These are phyloP conservation scores for Daptonema setosum DNA, from an alignment of 2,888 invertebrate species.

Conservation along the genomic window DNA sequence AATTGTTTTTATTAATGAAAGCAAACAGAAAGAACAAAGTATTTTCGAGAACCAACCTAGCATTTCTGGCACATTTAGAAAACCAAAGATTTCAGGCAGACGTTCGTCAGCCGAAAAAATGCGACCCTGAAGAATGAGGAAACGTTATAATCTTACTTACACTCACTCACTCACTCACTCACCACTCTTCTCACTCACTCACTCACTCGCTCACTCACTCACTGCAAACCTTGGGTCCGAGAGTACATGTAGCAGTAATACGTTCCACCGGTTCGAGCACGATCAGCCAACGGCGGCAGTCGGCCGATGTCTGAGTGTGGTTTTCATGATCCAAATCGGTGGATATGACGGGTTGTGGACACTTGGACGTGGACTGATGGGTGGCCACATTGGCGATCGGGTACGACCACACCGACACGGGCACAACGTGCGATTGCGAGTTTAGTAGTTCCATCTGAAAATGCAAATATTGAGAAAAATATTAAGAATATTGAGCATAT, in stretches of 20 bases:
- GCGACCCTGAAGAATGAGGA: conserved; percentile 22
- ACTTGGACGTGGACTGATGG: too few relatives aligned
- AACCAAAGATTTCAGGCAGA: conserved; percentile 27
- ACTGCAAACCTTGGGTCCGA: conserved; percentile 20
- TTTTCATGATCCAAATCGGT: not conserved
- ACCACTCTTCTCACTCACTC: not conserved
- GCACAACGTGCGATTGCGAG: conserved; percentile 38
- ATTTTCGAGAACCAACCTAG: conserved; percentile 21
- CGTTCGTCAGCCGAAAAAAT: conserved; percentile 26
- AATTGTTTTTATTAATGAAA: too few relatives aligned
- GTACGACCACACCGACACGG: conserved; percentile 45
- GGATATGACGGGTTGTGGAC: too few relatives aligned
- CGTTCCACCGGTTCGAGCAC: conserved; percentile 45
- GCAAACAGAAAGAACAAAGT: too few relatives aligned
- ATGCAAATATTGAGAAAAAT: not conserved
- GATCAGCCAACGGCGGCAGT: conserved; percentile 32
- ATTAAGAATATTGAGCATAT: not conserved
- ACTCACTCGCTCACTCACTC: not conserved
- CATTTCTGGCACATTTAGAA: conserved; percentile 18
- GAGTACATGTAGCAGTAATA: conserved; percentile 37
- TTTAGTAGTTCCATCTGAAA: conserved; percentile 42
- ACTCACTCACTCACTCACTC: not conserved
- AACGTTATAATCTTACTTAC: not conserved
- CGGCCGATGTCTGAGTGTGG: not conserved
- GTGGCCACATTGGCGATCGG: not conserved